A percentile compares a stretch with the other conserved stretches of the same genome.
These are phyloP conservation scores for Coleophora deauratella DNA, from an alignment of 2,888 invertebrate species.

Conservation along the genomic window DNA sequence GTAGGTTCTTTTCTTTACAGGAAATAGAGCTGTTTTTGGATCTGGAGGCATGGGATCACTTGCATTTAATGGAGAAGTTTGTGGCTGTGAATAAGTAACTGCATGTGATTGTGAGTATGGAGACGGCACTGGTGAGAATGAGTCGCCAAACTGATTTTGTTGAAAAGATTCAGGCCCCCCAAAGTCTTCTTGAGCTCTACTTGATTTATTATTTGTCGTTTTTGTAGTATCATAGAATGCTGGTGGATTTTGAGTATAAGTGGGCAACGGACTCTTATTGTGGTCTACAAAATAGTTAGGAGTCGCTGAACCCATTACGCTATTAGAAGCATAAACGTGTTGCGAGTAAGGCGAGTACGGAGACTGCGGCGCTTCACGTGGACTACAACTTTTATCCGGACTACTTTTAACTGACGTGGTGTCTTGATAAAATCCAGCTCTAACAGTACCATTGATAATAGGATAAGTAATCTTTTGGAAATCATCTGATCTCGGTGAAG, in stretches of 20 bases:
- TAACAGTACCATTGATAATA: conserved; percentile 85
- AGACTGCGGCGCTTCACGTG: conserved; percentile 79
- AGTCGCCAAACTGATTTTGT: conserved; percentile 59
- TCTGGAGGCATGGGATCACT: conserved; percentile 19
- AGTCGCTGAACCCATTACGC: conserved; percentile 42
- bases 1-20: conserved; percentile 78
- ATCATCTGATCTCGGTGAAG: conserved; percentile 83
- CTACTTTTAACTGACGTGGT: conserved; percentile 88
- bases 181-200: conserved; percentile 71
- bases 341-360: conserved; percentile 63
- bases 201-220: conserved; percentile 58
- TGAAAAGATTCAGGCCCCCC: conserved; percentile 71
- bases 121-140: conserved; percentile 51
- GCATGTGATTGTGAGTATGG: conserved; percentile 49
- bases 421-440: conserved; percentile 93
- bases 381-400: conserved; percentile 88
- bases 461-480: conserved; percentile 81
- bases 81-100: conserved; percentile 44
- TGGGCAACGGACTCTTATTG: conserved; percentile 58
- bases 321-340: conserved; percentile 62
- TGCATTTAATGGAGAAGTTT: conserved; percentile 30
- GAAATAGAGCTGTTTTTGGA: conserved; percentile 64
- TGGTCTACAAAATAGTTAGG: conserved; percentile 62
- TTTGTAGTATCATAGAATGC: conserved; percentile 77
- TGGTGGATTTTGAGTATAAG: conserved; percentile 64